phyloP scores from a whole-genome alignment of 2,113 vertebrate species.

The Dasyurus viverrinus region DNA sequence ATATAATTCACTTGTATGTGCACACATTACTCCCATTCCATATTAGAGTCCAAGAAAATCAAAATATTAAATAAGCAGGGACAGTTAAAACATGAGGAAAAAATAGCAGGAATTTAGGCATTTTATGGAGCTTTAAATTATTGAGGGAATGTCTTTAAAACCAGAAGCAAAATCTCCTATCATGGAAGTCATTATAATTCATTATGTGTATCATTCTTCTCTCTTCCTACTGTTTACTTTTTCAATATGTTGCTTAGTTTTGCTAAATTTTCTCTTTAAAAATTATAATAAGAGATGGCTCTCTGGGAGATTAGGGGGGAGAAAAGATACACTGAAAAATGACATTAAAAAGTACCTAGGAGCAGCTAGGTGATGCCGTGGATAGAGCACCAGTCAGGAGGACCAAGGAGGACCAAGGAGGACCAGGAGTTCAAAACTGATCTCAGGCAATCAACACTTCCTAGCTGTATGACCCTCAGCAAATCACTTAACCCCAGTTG shows the following conservation, averaged over 20 bases:
- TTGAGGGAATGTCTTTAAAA: not conserved
- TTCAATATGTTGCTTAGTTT: not conserved
- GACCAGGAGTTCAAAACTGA: too few species aligned
- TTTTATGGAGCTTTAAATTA: not conserved
- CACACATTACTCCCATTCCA: not conserved
- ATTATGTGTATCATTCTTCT: too few species aligned
- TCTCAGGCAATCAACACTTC: too few species aligned
- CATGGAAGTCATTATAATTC: not conserved
- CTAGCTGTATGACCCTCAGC: too few species aligned
- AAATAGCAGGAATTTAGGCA: not conserved
- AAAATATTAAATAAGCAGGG: not conserved
- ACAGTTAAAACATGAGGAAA: too few species aligned
- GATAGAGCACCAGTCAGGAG: too few species aligned
- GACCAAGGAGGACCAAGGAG: too few species aligned
- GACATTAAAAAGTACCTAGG: not conserved
- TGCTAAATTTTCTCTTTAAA: not conserved
- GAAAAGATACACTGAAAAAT: not conserved
- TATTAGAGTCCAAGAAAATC: not conserved
- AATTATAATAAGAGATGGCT: not conserved
- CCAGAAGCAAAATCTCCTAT: not conserved
- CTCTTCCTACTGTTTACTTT: not conserved
- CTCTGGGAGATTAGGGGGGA: not conserved
- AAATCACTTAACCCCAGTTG: too few species aligned
- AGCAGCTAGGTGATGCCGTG: too few species aligned
- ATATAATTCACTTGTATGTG: not conserved